Conservation (phyloP, 2,888 invertebrate genomes). For the Argyresthia albistria region DNA sequence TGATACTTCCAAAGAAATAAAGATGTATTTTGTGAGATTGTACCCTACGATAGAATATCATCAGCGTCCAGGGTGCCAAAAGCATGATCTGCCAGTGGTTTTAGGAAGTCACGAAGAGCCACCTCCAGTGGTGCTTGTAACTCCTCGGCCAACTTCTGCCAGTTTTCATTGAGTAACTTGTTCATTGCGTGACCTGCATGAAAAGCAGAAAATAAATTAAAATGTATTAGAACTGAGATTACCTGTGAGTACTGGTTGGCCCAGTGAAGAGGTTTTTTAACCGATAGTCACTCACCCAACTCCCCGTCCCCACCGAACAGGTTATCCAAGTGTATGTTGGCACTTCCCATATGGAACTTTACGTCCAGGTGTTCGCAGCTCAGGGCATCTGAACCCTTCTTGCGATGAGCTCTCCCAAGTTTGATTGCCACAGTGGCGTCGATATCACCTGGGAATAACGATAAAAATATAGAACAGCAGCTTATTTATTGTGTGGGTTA, state of each 20-base stretch:
- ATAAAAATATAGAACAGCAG: too few species aligned
- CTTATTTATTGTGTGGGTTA: too few species aligned
- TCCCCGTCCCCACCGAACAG: slow-evolving; percentile 81
- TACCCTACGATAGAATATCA: slow-evolving; percentile 30
- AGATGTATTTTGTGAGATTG: too few species aligned
- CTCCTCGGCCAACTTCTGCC: slow-evolving; percentile 79
- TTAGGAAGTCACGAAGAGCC: slow-evolving; percentile 48
- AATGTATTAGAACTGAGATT: too few species aligned
- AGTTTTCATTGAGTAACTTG: slow-evolving; percentile 83
- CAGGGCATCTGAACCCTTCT: slow-evolving; percentile 66
- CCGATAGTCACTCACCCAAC: slow-evolving; percentile 55
- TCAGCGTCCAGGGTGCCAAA: slow-evolving; percentile 52
- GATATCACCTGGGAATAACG: slow-evolving; percentile 72
- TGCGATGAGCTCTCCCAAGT: slow-evolving; percentile 64
- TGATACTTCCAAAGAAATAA: too few species aligned
- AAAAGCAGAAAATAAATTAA: not conserved
- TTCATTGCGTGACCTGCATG: slow-evolving; percentile 81
- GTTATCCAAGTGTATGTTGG: slow-evolving; percentile 77
- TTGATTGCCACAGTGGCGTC: slow-evolving; percentile 74
- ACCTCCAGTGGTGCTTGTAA: slow-evolving; percentile 80
- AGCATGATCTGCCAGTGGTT: slow-evolving; percentile 53
- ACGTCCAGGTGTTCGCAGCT: slow-evolving; percentile 76
- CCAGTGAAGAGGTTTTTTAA: not conserved
- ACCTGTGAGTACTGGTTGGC: too few species aligned
- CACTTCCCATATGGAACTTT: slow-evolving; percentile 77